Percentiles rank a stretch among this genome's conserved stretches.
Evolutionary conservation across 2,113 vertebrate species (phyloP).

Genomic region (Alethe castanea): DNA sequence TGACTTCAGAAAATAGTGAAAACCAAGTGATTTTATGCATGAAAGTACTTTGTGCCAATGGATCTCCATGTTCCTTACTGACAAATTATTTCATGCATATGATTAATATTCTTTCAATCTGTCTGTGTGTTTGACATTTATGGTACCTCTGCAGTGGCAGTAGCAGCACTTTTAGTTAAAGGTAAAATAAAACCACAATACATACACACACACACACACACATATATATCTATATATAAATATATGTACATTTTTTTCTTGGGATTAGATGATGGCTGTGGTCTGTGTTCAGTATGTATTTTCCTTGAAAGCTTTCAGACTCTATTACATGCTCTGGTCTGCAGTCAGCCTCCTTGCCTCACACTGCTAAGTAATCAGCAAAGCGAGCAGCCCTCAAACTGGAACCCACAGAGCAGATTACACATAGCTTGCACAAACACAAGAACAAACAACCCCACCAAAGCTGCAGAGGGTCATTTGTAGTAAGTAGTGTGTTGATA

Average conservation of each 20-base stretch:
- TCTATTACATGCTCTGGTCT: not conserved
- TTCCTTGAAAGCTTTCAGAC: not conserved
- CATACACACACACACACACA: not conserved
- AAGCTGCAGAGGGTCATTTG: not conserved
- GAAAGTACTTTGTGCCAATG: not conserved
- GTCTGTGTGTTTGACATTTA: not conserved
- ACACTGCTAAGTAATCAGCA: not conserved
- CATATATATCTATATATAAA: not conserved
- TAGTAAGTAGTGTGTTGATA: not conserved
- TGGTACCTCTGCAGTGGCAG: not conserved
- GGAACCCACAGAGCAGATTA: not conserved
- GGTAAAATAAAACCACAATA: not conserved
- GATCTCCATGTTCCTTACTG: not conserved
- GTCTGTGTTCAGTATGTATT: not conserved
- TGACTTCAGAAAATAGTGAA: not conserved
- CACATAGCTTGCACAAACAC: not conserved
- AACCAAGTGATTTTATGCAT: not conserved
- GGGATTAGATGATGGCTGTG: not conserved
- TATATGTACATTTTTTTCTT: not conserved
- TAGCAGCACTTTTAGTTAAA: not conserved
- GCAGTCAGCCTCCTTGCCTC: not conserved
- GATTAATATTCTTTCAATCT: not conserved
- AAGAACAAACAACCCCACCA: not conserved
- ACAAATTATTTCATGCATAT: not conserved
- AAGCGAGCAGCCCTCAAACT: not conserved